Evolutionary conservation across 2,113 vertebrate genomes (phyloP), one percentile per base, ranked within the genome.

Genomic region (Lagenorhynchus albirostris): DNA sequence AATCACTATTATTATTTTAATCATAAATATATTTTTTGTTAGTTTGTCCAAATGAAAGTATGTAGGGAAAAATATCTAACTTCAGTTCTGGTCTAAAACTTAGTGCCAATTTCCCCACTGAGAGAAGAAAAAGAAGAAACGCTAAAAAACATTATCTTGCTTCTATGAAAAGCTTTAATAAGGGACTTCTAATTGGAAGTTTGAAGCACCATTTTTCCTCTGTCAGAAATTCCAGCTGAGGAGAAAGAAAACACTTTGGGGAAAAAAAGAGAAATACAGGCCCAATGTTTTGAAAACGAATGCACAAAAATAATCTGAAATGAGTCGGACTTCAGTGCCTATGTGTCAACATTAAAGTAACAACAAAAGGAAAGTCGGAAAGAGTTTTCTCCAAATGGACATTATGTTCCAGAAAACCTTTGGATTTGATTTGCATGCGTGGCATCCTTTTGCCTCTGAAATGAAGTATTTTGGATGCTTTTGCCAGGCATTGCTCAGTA

Each of bases 221-320:
- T 82, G 87, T 41, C 80, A 97, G 88, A 93, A 97, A 90, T 90
- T 95, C 81, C 50, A 95, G 71, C n/a, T 74, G 80, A 91, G 74
- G 53, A 62, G 29, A 89, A 83, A 96, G 29, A 73, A 92, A 92
- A 65, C 14, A 91, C 23, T 89, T 38, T 8, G 1, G 5, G 5
- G 3, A 15, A 12, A 13, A 47, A 25, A n/a, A 25, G 44, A 18
- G 53, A 23, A 95, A 95, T 26, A 87, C 25, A 81, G 90, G n/a
- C 65, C 23, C 92, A 95, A 44, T 84, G n/a, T 97, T 98, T 97
- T 84, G 80, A 95, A 98, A 96, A 96, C 3, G 0, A 95, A 96
- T 60, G 71, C 55, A 95, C 58, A 92, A 95, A 96, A 97, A 97
- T 81, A 91, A 94, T 70, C 50, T 91, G 82, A 86, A 91, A 33